Base-by-base conservation (phyloP, 2,888 invertebrate species). In the Oithona nana region DNA sequence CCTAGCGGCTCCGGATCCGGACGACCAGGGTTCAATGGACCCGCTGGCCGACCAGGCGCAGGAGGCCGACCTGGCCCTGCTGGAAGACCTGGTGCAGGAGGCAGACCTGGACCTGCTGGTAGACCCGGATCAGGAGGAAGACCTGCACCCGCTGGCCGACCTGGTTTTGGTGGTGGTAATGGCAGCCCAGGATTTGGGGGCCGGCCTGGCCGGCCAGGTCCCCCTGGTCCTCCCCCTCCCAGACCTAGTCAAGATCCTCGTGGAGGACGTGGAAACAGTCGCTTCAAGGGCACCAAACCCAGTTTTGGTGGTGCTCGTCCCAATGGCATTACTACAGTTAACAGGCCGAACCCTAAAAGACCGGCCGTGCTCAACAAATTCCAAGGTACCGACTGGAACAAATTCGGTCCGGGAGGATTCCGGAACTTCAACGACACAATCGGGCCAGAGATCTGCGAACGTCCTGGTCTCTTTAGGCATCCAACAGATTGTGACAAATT, bases 401-500 rank as follows among this genome's bases (percentile, higher is more conserved):
- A 80, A 13, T 81, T 79, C 66, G 81, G 81, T 20, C 80, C 80
- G 0, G 80, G 79, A n/a, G 81, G 80, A 28, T 75, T 75, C 72
- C 75, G 81, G 66, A 76, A 78, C 66, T 73, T 78, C 65, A 77
- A 79, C 57, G 80, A 80, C 69, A 79, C 77, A 1, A 71, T 81
- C 13, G 76, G 75, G 1, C 71, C 69, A 6, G 71, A 72, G 4
- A 73, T 75, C 28, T 79, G 79, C 64, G 76, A 75, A 26, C 70
- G 78, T 58, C 73, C 78, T 1, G 79, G 79, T 65, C 72, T 79
- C 1, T 79, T 79, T 70, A 68, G 78, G 62, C 86, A 86, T 71
- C 86, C 86, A 0, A 81, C 81, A 66, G 80, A 82, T 68, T 86
- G 86, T 70, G 84, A 85, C 71, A 85, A 86, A 70, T 86, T 86